These are phyloP conservation scores for Sphaeridia pumilis DNA, from an alignment of 2,888 invertebrate species.

Conservation along the genomic window DNA sequence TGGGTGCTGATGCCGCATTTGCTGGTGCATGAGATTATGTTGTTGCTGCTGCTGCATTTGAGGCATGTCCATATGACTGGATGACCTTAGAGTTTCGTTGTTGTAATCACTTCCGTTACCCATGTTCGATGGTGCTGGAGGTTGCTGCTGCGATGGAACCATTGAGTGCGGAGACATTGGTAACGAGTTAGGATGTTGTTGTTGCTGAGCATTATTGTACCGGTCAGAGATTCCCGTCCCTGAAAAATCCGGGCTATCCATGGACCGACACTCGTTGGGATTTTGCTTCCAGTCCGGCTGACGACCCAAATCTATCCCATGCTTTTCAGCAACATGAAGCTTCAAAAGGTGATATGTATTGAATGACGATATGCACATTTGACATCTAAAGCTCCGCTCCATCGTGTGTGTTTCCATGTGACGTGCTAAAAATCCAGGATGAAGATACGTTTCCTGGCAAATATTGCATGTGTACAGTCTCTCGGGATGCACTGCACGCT, in stretches of 20 bases:
- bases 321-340: slow-evolving; percentile 8
- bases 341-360: slow-evolving; percentile 15
- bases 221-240: background rate
- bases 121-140: background rate
- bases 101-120: too few relatives aligned
- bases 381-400: slow-evolving; percentile 10
- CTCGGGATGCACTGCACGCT: slow-evolving; percentile 10
- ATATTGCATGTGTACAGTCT: slow-evolving; percentile 13
- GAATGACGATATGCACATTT: slow-evolving; percentile 13
- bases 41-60: background rate
- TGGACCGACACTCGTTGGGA: background rate
- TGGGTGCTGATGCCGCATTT: background rate
- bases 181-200: background rate
- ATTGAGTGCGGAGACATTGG: slow-evolving; percentile 2
- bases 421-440: slow-evolving; percentile 13
- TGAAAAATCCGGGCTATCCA: slow-evolving; percentile 6
- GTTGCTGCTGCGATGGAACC: slow-evolving; percentile 7
- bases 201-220: background rate
- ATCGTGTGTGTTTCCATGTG: slow-evolving; percentile 15
- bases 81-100: too few relatives aligned
- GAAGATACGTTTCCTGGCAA: slow-evolving; percentile 12
- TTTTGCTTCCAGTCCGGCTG: slow-evolving; percentile 12
- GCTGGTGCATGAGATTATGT: background rate
- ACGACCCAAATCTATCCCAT: slow-evolving; percentile 14
- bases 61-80: background rate